A percentile compares a stretch with the other conserved stretches of the same genome.
phyloP scores from a whole-genome alignment of 2,888 invertebrate genomes.

The Plemyria rubiginata region DNA sequence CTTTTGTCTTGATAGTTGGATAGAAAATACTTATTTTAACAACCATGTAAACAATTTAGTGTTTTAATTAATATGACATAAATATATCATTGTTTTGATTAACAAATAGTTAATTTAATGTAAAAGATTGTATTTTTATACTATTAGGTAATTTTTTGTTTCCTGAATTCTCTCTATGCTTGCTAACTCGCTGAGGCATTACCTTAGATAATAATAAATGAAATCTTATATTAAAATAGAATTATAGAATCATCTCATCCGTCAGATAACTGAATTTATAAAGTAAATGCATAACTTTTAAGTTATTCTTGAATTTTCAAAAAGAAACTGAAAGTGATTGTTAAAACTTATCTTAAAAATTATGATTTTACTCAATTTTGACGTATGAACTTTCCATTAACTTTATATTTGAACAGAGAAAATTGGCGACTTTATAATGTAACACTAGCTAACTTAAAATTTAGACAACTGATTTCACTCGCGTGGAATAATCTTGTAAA shows the following conservation, averaged over 20 bases:
- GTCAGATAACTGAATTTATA: conserved; percentile 49
- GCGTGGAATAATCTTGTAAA: conserved; percentile 51
- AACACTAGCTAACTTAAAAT: neutral
- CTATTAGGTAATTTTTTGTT: neutral
- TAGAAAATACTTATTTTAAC: neutral
- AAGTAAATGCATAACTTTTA: conserved; percentile 21
- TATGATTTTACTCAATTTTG: no score
- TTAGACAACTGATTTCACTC: conserved; percentile 12
- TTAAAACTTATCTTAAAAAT: no score
- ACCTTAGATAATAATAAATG: conserved; percentile 12
- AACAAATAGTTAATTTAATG: neutral
- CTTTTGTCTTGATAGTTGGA: neutral
- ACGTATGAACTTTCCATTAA: neutral
- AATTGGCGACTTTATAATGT: no score
- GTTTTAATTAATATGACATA: neutral
- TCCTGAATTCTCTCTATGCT: conserved; percentile 6
- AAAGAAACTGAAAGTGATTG: neutral
- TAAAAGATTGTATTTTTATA: conserved; percentile 30
- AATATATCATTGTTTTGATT: conserved; percentile 6
- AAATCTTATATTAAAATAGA: conserved; percentile 39
- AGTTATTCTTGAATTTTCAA: conserved; percentile 11
- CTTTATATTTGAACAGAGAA: neutral
- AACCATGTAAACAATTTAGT: neutral
- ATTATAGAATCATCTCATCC: conserved; percentile 63
- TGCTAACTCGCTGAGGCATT: conserved; percentile 12